Evolutionary conservation across 2,113 vertebrate genomes (phyloP).

Genomic region (Psophia crepitans): DNA sequence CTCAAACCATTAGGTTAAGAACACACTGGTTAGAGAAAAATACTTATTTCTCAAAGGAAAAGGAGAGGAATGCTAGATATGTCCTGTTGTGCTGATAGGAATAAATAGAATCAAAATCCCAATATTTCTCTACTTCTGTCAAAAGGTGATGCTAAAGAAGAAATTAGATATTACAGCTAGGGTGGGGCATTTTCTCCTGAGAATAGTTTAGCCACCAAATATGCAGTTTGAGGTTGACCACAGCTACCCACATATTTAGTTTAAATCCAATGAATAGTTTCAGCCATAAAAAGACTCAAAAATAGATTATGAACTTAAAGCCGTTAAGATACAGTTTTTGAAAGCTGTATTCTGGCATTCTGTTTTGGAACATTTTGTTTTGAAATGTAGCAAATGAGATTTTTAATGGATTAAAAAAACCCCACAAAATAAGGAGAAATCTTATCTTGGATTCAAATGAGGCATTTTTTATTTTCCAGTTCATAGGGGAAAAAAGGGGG

Average conservation of each 20-base stretch:
- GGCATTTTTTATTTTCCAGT: neutral
- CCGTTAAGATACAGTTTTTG: neutral
- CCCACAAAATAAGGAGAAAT: neutral
- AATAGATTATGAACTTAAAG: neutral
- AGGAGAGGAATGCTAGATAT: neutral
- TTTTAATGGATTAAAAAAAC: neutral
- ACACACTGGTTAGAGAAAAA: neutral
- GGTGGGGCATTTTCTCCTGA: neutral
- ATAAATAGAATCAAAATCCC: neutral
- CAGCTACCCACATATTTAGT: neutral
- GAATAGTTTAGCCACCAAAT: neutral
- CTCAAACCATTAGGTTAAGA: neutral
- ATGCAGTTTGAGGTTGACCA: neutral
- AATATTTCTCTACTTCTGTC: neutral
- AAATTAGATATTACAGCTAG: neutral
- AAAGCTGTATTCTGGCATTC: neutral
- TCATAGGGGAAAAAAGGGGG: neutral
- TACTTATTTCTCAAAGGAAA: neutral
- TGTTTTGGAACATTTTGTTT: neutral
- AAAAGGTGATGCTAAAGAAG: neutral
- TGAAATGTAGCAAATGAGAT: neutral
- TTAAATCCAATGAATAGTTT: neutral
- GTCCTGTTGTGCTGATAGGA: neutral
- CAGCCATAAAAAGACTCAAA: neutral
- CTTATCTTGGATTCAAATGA: neutral